Evolutionary conservation across 1,140 invertebrate species (phyloP), one percentile per base, ranked within the genome.

Genomic region (Dendroctonus valens): DNA sequence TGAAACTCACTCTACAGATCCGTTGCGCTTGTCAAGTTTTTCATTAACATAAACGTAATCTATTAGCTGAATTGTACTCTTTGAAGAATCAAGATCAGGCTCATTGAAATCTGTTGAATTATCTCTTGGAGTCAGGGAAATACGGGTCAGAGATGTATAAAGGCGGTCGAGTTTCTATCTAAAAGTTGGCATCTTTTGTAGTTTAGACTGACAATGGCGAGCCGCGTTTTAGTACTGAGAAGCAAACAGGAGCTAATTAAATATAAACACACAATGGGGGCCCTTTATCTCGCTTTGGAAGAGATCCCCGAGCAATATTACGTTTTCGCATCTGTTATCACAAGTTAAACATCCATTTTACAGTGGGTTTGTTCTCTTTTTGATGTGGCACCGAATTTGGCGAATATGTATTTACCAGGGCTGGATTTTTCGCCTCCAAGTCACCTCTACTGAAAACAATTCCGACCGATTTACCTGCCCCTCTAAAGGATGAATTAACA

Each of bases 341-440:
- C 72, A 74, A 74, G 72, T 72, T 74, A 74, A 74, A 74, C 72
- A 74, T 74, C 70, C 72, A 74, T 74, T 74, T 74, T 74, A 68
- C 69, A 71, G 70, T 70, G 69, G 70, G 67, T 70, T 73, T 68
- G 59, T 68, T 72, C 67, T 59, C 52, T 72, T 73, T 73, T 72
- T 73, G 68, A 70, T 68, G 68, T 61, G 62, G 65, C 54, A 11
- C 7, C 14, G 42, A 50, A 52, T 50, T 11, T 54, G 6, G 7
- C 38, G 6, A n/a, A 39, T 37, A 37, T 11, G 38, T 54, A 54
- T 54, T 54, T 37, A 54, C 3, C 3, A 46, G 42, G 12, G 26
- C 3, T 26, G 26, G 26, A 26, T 26, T 26, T 26, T 26, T 2
- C n/a, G n/a, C n/a, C n/a, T n/a, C 3, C 26, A 26, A 26, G 1